Evolutionary conservation across 2,797 vertebrate species (phyloP).

Genomic region (Rhinatrema bivittatum): DNA sequence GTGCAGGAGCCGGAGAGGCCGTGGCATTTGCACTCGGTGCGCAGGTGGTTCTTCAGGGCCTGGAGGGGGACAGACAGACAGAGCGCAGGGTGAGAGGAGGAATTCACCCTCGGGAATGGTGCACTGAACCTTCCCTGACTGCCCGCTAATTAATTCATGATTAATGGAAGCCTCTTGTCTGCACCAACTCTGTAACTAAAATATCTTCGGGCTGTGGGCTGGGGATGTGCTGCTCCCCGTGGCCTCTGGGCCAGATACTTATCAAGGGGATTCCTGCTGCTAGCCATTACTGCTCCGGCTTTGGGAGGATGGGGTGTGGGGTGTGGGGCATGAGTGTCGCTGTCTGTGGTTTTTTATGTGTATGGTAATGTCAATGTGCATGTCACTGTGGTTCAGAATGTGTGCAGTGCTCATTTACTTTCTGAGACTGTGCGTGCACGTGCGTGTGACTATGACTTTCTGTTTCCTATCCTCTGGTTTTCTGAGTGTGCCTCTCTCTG

Average conservation of each 20-base stretch:
- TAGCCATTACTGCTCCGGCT: too few species aligned
- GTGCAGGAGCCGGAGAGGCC: slow-evolving; percentile 94
- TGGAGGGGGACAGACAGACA: slow-evolving; percentile 37
- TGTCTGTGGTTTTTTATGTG: too few species aligned
- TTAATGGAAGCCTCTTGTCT: slow-evolving; percentile 28
- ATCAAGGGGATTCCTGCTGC: too few species aligned
- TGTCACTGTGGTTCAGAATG: too few species aligned
- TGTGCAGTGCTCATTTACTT: too few species aligned
- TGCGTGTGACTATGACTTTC: too few species aligned
- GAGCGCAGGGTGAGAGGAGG: slow-evolving; percentile 68
- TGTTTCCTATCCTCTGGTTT: too few species aligned
- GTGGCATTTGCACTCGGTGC: slow-evolving; percentile 95
- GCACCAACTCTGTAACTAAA: slow-evolving; percentile 24
- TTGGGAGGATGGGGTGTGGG: too few species aligned
- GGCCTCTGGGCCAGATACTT: neutral
- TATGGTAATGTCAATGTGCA: too few species aligned
- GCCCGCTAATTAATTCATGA: slow-evolving; percentile 66
- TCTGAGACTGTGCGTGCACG: too few species aligned
- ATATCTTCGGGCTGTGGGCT: neutral
- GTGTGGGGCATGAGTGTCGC: too few species aligned
- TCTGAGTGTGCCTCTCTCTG: too few species aligned
- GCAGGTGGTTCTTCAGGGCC: slow-evolving; percentile 93
- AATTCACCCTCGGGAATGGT: slow-evolving; percentile 48
- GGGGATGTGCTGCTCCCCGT: neutral
- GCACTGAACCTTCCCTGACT: slow-evolving; percentile 5